Evolutionary conservation across 2,113 vertebrate genomes (phyloP), one percentile per base, ranked within the genome.

Genomic region (Salminus brasiliensis): DNA sequence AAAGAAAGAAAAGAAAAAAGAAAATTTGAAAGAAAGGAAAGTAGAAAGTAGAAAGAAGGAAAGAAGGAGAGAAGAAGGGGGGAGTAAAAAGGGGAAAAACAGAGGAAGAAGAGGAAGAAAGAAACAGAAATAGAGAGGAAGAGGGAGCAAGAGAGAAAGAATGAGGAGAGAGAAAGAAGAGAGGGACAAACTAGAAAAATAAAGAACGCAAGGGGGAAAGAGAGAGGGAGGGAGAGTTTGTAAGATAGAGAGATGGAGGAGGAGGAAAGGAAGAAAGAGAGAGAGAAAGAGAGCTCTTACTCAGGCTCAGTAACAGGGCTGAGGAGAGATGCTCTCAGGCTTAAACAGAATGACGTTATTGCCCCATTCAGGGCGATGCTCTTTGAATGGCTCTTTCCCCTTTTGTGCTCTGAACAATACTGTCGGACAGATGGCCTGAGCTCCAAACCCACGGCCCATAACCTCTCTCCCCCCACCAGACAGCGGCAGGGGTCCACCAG

Each of bases 351-450:
- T 76, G 82, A 84, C 65, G 74, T 72, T 72, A 82, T 63, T 63
- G 53, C 69, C 70, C 82, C 72, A 79, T 84, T 87, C 81, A 83
- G 15, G 16, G 29, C 29, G 23, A 69, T 76, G 55, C 65, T 29
- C 80, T 84, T 85, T 84, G 72, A 85, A 84, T 81, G 81, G 74
- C 67, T 69, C 73, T 67, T 73, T 43, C 43, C 45, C 80, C 70
- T 85, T n/a, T 88, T 89, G 88, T 89, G 78, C 29, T 45, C 41
- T 53, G 60, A 81, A 89, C 88, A 89, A 89, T 88, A 69, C 63
- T 11, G 60, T 75, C 21, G 76, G 87, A 84, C 88, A 89, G 88
- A 89, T 88, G 87, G 87, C 63, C 76, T 59, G 66, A 70, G 79
- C 78, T 5, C 34, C 52, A 52, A 81, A 69, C 52, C 36, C 15